These are phyloP conservation scores for Lasioglossum vierecki DNA, from an alignment of 2,888 invertebrate species.

Conservation along the genomic window DNA sequence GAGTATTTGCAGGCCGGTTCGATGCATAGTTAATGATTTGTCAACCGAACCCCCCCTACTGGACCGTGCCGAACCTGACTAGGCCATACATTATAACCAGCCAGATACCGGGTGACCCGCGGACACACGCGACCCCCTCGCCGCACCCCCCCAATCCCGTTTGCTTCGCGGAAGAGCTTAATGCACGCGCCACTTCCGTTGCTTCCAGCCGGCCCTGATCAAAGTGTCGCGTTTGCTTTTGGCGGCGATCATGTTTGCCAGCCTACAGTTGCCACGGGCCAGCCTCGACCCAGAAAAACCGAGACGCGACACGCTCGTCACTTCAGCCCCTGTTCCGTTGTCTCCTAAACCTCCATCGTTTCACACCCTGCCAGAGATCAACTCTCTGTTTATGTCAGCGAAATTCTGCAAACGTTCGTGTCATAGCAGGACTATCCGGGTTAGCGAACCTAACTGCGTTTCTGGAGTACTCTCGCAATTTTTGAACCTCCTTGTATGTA, in stretches of 20 bases:
- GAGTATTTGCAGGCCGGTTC: constrained; percentile 84
- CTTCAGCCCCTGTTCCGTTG: not conserved
- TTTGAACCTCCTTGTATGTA: no score
- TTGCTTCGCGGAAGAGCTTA: constrained; percentile 13
- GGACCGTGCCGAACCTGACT: constrained; percentile 80
- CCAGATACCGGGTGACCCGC: constrained; percentile 73
- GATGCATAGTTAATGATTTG: constrained; percentile 84
- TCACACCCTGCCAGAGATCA: no score
- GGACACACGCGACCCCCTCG: constrained; percentile 42
- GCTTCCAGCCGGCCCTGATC: constrained; percentile 64
- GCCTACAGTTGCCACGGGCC: constrained; percentile 8
- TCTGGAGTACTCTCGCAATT: no score
- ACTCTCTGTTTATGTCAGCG: no score
- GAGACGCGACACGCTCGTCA: not conserved
- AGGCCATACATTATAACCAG: constrained; percentile 82
- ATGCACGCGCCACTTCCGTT: constrained; percentile 45
- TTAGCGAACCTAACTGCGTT: no score
- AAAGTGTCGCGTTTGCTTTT: constrained; percentile 72
- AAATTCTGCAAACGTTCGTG: no score
- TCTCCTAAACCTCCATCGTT: not conserved
- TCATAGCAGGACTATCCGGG: no score
- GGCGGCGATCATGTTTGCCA: constrained; percentile 32
- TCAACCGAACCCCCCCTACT: constrained; percentile 80
- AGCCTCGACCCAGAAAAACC: not conserved
- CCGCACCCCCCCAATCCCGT: not conserved